phyloP scores from a whole-genome alignment of 2,888 invertebrate species.

The Coelinius sp. region DNA sequence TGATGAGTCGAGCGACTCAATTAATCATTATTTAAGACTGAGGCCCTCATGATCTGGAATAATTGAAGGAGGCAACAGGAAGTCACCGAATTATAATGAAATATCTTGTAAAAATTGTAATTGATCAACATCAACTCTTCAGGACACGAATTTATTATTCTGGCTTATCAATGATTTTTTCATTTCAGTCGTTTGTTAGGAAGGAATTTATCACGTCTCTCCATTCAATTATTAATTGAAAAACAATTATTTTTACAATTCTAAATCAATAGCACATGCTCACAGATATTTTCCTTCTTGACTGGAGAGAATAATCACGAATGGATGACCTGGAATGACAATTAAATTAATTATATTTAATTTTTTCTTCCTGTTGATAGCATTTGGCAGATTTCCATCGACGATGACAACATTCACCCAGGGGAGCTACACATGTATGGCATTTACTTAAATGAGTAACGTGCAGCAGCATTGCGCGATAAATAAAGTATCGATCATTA shows the following conservation, averaged over 20 bases:
- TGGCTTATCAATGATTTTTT: background rate
- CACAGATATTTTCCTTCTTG: background rate
- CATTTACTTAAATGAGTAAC: constrained; percentile 67
- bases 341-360: constrained; percentile 53
- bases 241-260: background rate
- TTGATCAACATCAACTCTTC: constrained; percentile 60
- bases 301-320: background rate
- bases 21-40: background rate
- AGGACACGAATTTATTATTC: constrained; percentile 34
- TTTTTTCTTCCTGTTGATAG: constrained; percentile 74
- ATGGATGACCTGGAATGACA: constrained; percentile 15
- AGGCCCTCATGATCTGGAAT: constrained; percentile 26
- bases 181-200: background rate
- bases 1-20: background rate
- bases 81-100: background rate
- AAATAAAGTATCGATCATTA: constrained; percentile 27
- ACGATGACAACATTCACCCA: constrained; percentile 87
- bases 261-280: background rate
- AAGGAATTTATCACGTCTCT: constrained; percentile 3
- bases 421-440: constrained; percentile 92
- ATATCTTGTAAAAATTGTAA: background rate
- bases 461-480: constrained; percentile 58
- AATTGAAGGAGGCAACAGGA: constrained; percentile 48
- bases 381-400: constrained; percentile 86
- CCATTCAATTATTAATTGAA: background rate